phyloP scores from a whole-genome alignment of 2,797 vertebrate species.

The Rousettus madagascariensis region DNA sequence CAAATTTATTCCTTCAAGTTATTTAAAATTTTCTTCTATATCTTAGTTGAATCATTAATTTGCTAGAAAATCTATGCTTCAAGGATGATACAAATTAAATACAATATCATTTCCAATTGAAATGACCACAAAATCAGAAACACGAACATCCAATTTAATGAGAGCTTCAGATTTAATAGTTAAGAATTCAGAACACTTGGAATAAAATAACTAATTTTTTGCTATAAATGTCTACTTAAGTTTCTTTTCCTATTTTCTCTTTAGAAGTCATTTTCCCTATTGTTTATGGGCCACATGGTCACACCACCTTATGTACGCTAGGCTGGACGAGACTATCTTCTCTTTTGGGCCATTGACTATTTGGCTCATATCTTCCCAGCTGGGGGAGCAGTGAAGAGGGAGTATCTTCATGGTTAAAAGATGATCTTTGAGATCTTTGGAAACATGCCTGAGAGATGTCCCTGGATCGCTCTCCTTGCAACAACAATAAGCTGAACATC shows the following conservation, averaged over 20 bases:
- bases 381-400: not conserved
- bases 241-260: not conserved
- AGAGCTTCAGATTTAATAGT: not conserved
- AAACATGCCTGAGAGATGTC: too few species aligned
- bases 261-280: not conserved
- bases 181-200: not conserved
- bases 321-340: not conserved
- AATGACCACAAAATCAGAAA: constrained; percentile 24
- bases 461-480: too few species aligned
- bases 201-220: constrained; percentile 38
- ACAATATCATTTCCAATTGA: not conserved
- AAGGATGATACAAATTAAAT: not conserved
- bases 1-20: not conserved
- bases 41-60: not conserved
- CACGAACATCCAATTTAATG: not conserved
- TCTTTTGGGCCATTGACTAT: not conserved
- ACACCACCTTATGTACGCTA: not conserved
- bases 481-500: too few species aligned
- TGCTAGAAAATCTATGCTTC: not conserved
- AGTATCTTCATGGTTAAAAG: not conserved
- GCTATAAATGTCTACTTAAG: not conserved
- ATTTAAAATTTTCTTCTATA: not conserved
- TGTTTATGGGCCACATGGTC: not conserved
- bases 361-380: constrained; percentile 11
- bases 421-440: too few species aligned